Evolutionary conservation across 2,888 invertebrate species (phyloP).

Genomic region (Glaucopsyche alexis): DNA sequence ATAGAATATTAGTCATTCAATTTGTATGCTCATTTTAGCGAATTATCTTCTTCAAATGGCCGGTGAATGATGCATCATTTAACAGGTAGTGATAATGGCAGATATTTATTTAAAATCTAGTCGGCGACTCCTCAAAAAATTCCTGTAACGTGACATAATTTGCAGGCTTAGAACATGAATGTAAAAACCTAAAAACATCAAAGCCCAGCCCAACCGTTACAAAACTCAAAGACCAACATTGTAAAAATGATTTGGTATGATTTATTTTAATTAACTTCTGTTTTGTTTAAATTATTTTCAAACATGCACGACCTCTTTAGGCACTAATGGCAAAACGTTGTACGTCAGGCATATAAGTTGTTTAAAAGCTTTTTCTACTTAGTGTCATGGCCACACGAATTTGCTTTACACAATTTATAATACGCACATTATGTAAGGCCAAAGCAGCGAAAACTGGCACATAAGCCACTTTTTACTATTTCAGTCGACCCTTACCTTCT

Average conservation of each 20-base stretch:
- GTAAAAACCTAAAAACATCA: background rate
- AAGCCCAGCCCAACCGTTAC: background rate
- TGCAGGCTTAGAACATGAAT: too few relatives aligned
- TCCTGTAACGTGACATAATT: background rate
- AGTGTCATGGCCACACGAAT: slow-evolving; percentile 17
- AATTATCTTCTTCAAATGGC: background rate
- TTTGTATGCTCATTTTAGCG: background rate
- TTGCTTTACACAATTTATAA: slow-evolving; percentile 18
- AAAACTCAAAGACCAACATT: background rate
- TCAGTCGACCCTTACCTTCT: background rate
- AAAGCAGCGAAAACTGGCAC: background rate
- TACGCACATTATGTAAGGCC: slow-evolving; percentile 1
- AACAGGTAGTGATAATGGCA: background rate
- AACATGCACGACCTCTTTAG: slow-evolving; percentile 3
- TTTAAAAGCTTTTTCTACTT: slow-evolving; percentile 24
- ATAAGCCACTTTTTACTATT: background rate
- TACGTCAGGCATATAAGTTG: slow-evolving; percentile 15
- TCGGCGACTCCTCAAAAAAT: background rate
- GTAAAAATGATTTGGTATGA: background rate
- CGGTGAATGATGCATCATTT: background rate
- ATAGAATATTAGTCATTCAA: too few relatives aligned
- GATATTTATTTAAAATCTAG: background rate
- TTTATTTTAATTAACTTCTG: background rate
- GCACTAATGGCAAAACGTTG: slow-evolving; percentile 11
- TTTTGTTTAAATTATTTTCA: slow-evolving; percentile 15